Evolutionary conservation across 2,888 invertebrate species (phyloP), one percentile per base, ranked within the genome.

Genomic region (Orchestes rusci): DNA sequence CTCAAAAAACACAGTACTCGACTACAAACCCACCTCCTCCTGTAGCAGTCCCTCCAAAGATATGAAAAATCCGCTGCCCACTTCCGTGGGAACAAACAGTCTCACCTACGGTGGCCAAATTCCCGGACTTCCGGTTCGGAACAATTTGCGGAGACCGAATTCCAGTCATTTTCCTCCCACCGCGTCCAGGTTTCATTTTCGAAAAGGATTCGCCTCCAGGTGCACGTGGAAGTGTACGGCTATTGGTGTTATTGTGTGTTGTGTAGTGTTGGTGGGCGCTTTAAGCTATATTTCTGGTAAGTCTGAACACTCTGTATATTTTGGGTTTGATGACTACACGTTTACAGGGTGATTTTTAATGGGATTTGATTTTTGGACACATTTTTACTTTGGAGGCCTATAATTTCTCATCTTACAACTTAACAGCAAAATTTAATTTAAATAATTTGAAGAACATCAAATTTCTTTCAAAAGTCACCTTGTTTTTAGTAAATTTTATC

Each of bases 171-270:
- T 84, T 65, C 80, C 83, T 54, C 77, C 76, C 31, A 73, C 77
- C 16, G 46, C 46, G 17, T 83, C 84, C 57, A 77, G 88, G 60
- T 87, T 88, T 72, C 89, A 87, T 70, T 88, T 89, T 70, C 81
- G 85, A 66, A 89, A 90, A 75, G 87, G 86, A 59, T 74, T 89
- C 60, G 82, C 86, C 45, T 84, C 87, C 58, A 77, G 80, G 61
- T 94, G 94, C 72, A 87, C 89, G 53, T 93, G 93, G 89, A 87
- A 87, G 70, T 89, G 92, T 71, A 82, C 90, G 57, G 90, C 92
- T 53, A 85, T 94, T 65, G 80, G 85, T 56, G 84, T 90, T 66
- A 84, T 91, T 65, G 78, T 88, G 69, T 76, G 91, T 59, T 82
- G 87, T 59, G 80, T 88, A 59, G 77, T 88, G 61, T 76, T 93